Conservation (phyloP, 2,888 invertebrate genomes). For the Orthonychiurus folsomi region DNA sequence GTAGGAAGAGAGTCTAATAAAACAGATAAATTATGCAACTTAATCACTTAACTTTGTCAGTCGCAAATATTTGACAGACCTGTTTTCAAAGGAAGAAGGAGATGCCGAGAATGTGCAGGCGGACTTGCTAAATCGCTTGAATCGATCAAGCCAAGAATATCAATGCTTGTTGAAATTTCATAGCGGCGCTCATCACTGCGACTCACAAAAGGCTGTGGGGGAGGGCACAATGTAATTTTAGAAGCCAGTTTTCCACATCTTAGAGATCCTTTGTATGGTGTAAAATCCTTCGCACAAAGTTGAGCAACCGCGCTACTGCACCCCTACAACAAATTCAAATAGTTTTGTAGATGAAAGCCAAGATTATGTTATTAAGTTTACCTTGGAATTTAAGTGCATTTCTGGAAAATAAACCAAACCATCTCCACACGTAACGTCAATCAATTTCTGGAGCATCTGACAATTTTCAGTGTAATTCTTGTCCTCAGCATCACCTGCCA, state of each 20-base stretch:
- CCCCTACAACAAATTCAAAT: slow-evolving; percentile 20
- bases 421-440: slow-evolving; percentile 63
- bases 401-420: slow-evolving; percentile 56
- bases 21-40: too few species aligned
- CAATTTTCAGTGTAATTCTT: slow-evolving; percentile 35
- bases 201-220: slow-evolving; percentile 49
- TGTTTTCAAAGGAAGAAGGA: slow-evolving; percentile 61
- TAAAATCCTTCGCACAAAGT: slow-evolving; percentile 62
- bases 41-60: too few species aligned
- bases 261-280: slow-evolving; percentile 61
- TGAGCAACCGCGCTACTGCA: slow-evolving; percentile 49
- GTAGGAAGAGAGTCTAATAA: too few species aligned
- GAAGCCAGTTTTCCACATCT: slow-evolving; percentile 68
- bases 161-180: slow-evolving; percentile 62
- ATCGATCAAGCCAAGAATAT: slow-evolving; percentile 80
- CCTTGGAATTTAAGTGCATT: slow-evolving; percentile 46
- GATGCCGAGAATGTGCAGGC: slow-evolving; percentile 78
- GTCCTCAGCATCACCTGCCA: slow-evolving; percentile 42
- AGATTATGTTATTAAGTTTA: slow-evolving; percentile 13
- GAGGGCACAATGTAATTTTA: slow-evolving; percentile 62
- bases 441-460: slow-evolving; percentile 62
- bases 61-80: too few species aligned
- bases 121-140: slow-evolving; percentile 83
- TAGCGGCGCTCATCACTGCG: slow-evolving; percentile 50
- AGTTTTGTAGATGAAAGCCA: not conserved